Evolutionary conservation across 2,113 vertebrate species (phyloP).

Genomic region (Triplophysa siluroides): DNA sequence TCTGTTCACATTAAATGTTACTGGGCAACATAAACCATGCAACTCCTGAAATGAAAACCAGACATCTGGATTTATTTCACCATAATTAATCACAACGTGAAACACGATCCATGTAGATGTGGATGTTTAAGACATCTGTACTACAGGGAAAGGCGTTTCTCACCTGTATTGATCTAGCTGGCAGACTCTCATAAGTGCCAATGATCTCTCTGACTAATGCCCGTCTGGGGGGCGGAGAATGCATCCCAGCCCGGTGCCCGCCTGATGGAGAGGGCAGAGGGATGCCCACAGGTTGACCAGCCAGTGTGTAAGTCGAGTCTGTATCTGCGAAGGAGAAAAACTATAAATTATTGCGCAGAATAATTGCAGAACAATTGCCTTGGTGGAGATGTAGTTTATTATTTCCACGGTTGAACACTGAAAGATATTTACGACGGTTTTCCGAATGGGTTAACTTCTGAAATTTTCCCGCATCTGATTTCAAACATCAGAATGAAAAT

Average conservation of each 20-base stretch:
- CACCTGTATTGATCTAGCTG: slow-evolving; percentile 85
- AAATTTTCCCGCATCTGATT: background rate
- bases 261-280: slow-evolving; percentile 64
- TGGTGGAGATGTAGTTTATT: slow-evolving; percentile 17
- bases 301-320: slow-evolving; percentile 64
- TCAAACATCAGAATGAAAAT: background rate
- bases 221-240: slow-evolving; percentile 86
- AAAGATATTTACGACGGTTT: background rate
- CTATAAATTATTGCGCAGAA: background rate
- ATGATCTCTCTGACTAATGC: slow-evolving; percentile 78
- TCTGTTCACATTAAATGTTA: slow-evolving; percentile 31
- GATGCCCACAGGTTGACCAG: slow-evolving; percentile 72
- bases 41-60: slow-evolving; percentile 38
- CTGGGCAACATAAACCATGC: slow-evolving; percentile 28
- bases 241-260: slow-evolving; percentile 84
- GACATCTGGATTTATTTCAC: slow-evolving; percentile 34
- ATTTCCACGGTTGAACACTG: slow-evolving; percentile 19
- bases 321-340: slow-evolving; percentile 57
- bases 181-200: slow-evolving; percentile 88
- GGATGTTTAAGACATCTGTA: background rate
- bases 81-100: slow-evolving; percentile 35
- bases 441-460: background rate
- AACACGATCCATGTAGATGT: background rate
- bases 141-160: slow-evolving; percentile 34
- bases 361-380: background rate